A percentile compares a stretch with the other conserved stretches of the same genome.
Evolutionary conservation across 2,113 vertebrate genomes (phyloP).

Genomic region (Rhabdornis inornatus): DNA sequence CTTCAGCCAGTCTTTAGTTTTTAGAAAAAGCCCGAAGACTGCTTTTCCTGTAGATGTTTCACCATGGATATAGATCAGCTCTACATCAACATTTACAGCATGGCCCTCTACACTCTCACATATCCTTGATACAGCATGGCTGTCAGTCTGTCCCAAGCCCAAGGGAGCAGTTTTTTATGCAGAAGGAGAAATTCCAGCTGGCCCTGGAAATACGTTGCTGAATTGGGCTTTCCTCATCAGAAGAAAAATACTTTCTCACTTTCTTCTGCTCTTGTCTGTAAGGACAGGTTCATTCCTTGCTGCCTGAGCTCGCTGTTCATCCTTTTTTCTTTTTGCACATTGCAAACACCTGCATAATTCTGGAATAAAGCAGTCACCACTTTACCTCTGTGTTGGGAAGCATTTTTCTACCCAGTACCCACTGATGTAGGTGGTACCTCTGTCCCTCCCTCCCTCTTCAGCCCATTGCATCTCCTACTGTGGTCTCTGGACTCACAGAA

Average conservation of each 20-base stretch:
- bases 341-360: not conserved
- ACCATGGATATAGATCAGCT: not conserved
- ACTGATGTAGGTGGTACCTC: not conserved
- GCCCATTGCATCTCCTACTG: not conserved
- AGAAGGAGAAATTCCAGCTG: not conserved
- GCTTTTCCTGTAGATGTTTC: not conserved
- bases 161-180: not conserved
- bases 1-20: not conserved
- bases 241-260: not conserved
- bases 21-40: not conserved
- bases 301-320: not conserved
- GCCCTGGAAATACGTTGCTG: not conserved
- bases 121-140: not conserved
- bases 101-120: rapidly evolving
- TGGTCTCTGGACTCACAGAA: not conserved
- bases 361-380: not conserved
- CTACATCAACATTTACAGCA: not conserved
- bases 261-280: not conserved
- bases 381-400: not conserved
- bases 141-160: not conserved
- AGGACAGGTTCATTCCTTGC: not conserved
- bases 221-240: not conserved
- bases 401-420: not conserved
- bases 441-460: not conserved
- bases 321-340: not conserved